Evolutionary conservation across 1,140 invertebrate species (phyloP).

Genomic region (Thrips palmi): DNA sequence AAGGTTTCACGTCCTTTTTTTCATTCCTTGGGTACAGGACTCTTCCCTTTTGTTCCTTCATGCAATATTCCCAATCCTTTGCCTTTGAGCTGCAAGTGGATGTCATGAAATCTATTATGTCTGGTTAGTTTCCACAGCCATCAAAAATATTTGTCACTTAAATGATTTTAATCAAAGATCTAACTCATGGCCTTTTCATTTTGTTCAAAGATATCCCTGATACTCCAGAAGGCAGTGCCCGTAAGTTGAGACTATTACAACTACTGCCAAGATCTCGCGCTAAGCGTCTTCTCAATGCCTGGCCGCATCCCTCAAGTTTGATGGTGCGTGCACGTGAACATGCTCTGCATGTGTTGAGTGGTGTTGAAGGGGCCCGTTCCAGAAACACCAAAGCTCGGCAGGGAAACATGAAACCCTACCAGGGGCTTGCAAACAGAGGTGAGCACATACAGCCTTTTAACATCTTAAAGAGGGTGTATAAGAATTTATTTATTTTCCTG

Average conservation of each 20-base stretch:
- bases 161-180: constrained; percentile 7
- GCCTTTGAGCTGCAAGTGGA: constrained; percentile 73
- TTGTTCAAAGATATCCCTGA: constrained; percentile 43
- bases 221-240: constrained; percentile 35
- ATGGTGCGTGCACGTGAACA: constrained; percentile 61
- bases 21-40: constrained; percentile 64
- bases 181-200: too few relatives aligned
- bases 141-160: too few relatives aligned
- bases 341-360: constrained; percentile 53
- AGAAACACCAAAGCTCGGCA: too few relatives aligned
- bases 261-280: constrained; percentile 52
- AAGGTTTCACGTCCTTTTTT: constrained; percentile 72
- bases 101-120: constrained; percentile 64
- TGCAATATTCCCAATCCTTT: constrained; percentile 59
- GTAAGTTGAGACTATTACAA: constrained; percentile 52
- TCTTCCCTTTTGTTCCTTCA: constrained; percentile 49
- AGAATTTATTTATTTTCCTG: constrained; percentile 5
- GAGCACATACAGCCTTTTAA: too few relatives aligned
- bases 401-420: too few relatives aligned
- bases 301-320: constrained; percentile 55
- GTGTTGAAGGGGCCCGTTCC: constrained; percentile 25
- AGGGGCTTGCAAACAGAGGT: too few relatives aligned
- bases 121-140: constrained; percentile 29
- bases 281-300: constrained; percentile 54
- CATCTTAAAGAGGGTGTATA: too few relatives aligned